Evolutionary conservation across 2,797 vertebrate genomes (phyloP), one percentile per base, ranked within the genome.

Genomic region (Enteromius mattozi): DNA sequence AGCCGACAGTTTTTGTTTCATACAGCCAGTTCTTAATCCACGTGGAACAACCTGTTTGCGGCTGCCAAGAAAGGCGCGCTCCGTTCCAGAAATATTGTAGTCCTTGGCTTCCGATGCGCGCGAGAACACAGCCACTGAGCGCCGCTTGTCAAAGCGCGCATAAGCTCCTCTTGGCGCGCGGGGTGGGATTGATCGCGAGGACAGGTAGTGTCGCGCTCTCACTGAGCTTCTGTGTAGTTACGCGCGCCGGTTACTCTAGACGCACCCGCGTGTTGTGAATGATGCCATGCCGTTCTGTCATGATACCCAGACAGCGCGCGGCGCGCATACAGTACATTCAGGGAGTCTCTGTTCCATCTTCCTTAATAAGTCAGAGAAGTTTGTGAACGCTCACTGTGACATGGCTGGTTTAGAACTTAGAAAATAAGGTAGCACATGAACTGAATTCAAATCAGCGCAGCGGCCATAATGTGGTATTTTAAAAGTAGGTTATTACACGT

Each of bases 181-280:
- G 49, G n/a, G 3, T 40, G 6, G 14, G 8, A 71, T 35, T 40
- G 37, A 80, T 68, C 27, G 17, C 54, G 7, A 59, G 63, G 19
- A 54, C 86, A 83, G 86, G 82, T 77, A 70, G 75, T 24, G 77
- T 59, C 69, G 81, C 70, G 85, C 69, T 87, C 66, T 87, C 89
- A 90, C 91, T 90, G 88, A 88, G 92, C 90, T 91, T 89, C 81
- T 88, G 84, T 88, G 40, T 65, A 91, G 91, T 83, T 80, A 91
- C 89, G 89, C 89, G 87, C 90, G 92, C 90, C 92, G 89, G 92
- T 74, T 68, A 47, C 70, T 56, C 45, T 40, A 19, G 68, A 47
- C 49, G 78, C 61, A 12, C 70, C 27, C 33, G 33, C 9, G 51
- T 61, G 59, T n/a, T 63, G 80, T 65, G 33, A 82, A 68, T 24